Evolutionary conservation across 2,797 vertebrate genomes (phyloP).

Genomic region (Platalea minor): DNA sequence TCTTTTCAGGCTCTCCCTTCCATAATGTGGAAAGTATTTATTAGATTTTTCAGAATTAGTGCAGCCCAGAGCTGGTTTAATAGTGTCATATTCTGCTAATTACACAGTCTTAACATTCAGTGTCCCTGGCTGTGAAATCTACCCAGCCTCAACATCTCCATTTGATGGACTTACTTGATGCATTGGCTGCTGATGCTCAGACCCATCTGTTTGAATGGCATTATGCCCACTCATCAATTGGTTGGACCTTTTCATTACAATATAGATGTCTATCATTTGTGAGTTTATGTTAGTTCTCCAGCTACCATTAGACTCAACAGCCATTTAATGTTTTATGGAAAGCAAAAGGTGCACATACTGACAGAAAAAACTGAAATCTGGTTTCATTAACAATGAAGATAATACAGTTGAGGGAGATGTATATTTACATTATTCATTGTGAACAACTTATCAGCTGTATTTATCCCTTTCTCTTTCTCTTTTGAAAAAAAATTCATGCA

Average conservation of each 20-base stretch:
- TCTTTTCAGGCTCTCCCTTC: neutral
- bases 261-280: slow-evolving; percentile 44
- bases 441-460: neutral
- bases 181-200: slow-evolving; percentile 45
- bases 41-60: slow-evolving; percentile 53
- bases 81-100: slow-evolving; percentile 59
- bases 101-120: slow-evolving; percentile 7
- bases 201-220: slow-evolving; percentile 59
- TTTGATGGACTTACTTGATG: slow-evolving; percentile 51
- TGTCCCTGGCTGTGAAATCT: slow-evolving; percentile 43
- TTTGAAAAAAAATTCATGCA: neutral
- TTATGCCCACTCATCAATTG: slow-evolving; percentile 41
- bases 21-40: neutral
- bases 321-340: neutral
- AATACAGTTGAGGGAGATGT: neutral
- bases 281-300: slow-evolving; percentile 35
- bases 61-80: slow-evolving; percentile 35
- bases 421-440: neutral
- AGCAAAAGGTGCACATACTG: neutral
- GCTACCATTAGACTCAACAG: neutral
- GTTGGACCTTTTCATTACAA: slow-evolving; percentile 57
- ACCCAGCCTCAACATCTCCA: slow-evolving; percentile 44
- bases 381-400: neutral
- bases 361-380: neutral
- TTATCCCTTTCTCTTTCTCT: neutral